Conservation (phyloP, 2,797 vertebrate species). For the Triplophysa yarkandensis region DNA sequence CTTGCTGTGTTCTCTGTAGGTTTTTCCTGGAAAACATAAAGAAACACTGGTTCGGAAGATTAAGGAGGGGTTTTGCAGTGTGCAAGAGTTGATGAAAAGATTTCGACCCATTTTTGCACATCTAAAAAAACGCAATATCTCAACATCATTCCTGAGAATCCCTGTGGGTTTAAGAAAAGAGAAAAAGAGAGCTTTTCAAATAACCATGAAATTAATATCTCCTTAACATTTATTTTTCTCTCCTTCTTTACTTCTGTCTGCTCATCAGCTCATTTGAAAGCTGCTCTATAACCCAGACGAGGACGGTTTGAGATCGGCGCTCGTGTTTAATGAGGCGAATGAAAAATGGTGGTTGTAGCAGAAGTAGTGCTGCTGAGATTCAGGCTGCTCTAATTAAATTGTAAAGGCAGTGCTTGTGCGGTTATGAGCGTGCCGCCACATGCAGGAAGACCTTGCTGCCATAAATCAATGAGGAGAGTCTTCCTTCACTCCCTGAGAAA, state of each 20-base stretch:
- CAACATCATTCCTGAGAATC: slow-evolving; percentile 15
- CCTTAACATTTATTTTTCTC: slow-evolving; percentile 40
- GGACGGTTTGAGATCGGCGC: slow-evolving; percentile 52
- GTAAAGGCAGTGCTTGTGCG: slow-evolving; percentile 49
- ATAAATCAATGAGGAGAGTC: slow-evolving; percentile 57
- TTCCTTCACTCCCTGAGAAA: slow-evolving; percentile 51
- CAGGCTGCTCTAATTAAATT: slow-evolving; percentile 60
- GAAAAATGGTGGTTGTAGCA: slow-evolving; percentile 51
- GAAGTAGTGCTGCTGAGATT: slow-evolving; percentile 56
- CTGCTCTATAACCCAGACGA: slow-evolving; percentile 43
- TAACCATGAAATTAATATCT: slow-evolving; percentile 44
- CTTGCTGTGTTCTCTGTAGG: not conserved
- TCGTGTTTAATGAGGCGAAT: slow-evolving; percentile 58
- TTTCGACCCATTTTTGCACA: slow-evolving; percentile 14
- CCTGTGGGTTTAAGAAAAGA: slow-evolving; percentile 6
- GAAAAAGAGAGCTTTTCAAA: slow-evolving; percentile 11
- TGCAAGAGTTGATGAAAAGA: slow-evolving; percentile 4
- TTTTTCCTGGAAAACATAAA: not conserved
- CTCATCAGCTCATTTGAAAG: slow-evolving; percentile 45
- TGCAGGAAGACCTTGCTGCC: slow-evolving; percentile 46
- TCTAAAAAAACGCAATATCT: slow-evolving; percentile 25
- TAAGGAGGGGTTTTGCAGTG: not conserved
- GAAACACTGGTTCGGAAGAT: not conserved
- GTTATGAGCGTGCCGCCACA: slow-evolving; percentile 46
- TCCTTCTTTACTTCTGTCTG: slow-evolving; percentile 17